Base-by-base conservation (phyloP, 2,797 vertebrate species). In the Sciurus carolinensis region DNA sequence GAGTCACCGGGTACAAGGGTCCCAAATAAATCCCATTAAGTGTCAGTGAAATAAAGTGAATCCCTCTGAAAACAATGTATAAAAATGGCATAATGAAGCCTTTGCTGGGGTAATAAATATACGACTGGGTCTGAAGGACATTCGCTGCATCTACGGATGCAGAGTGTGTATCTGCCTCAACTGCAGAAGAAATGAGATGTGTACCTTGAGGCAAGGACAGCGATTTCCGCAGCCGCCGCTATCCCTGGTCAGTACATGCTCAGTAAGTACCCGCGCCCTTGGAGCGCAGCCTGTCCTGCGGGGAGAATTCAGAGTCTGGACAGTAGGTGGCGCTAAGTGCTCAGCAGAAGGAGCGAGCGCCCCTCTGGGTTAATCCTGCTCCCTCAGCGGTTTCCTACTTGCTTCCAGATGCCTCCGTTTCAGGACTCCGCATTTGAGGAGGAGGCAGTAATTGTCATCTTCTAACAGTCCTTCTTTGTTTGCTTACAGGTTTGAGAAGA, bases 321-420 rank as follows among this genome's bases (percentile, higher is more conserved):
- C 98, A 98, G 96, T 91, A 98, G 98, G 98, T 98, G 98, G 98
- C 96, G 98, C 98, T 98, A 96, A 11, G 30, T 67, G 86, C 97
- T 95, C 95, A 90, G 87, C 62, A 54, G 95, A 97, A 86, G 42
- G 10, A 84, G 59, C 3, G 7, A 64, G 33, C 8, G 0, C 8
- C 1, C 7, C 7, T 33, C 44, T 82, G 69, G 52, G 84, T 36
- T 80, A 84, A 66, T 91, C 24, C 30, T 87, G 9, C 30, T 66
- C 30, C 4, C 0, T 93, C 33, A 11, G 91, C 85, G 9, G 64
- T 50, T 94, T 90, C 30, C 84, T 39, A 36, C 26, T 0, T n/a
- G 69, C 90, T 95, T 94, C 66, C 91, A 82, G 50, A 81, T 39
- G 91, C 39, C 33, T 42, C 0, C 0, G 50, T 80, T 95, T 79